Percentiles rank a stretch among this genome's conserved stretches.
phyloP scores from a whole-genome alignment of 2,888 invertebrate species.

The Portevinia maculata region DNA sequence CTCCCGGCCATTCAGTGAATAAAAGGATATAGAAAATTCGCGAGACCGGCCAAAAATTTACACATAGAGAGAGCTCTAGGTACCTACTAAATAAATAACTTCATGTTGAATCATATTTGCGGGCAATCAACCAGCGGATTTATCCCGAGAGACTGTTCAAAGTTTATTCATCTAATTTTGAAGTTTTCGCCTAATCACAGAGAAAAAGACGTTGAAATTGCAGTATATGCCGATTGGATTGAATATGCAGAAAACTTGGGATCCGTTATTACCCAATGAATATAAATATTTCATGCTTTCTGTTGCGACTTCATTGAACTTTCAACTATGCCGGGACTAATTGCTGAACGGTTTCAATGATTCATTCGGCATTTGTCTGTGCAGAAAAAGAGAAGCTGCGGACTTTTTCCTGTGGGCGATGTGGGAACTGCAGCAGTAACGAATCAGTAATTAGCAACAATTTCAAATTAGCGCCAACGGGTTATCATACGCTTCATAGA shows the following conservation, averaged over 20 bases:
- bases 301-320: slow-evolving; percentile 14
- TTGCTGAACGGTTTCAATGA: slow-evolving; percentile 42
- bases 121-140: slow-evolving; percentile 12
- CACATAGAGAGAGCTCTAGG: not conserved
- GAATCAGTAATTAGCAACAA: slow-evolving; percentile 41
- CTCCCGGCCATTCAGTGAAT: too few relatives aligned
- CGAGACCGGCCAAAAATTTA: not conserved
- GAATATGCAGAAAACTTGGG: not conserved
- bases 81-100: slow-evolving; percentile 24
- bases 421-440: slow-evolving; percentile 38
- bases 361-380: slow-evolving; percentile 25
- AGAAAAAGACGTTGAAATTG: not conserved
- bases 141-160: not conserved
- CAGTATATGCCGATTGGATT: not conserved
- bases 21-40: too few relatives aligned
- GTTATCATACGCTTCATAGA: slow-evolving; percentile 2
- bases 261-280: slow-evolving; percentile 19
- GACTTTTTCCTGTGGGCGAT: slow-evolving; percentile 17
- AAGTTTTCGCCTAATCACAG: slow-evolving; percentile 23
- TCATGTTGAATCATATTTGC: slow-evolving; percentile 29
- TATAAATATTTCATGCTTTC: not conserved
- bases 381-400: slow-evolving; percentile 1
- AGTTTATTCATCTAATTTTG: slow-evolving; percentile 49
- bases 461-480: slow-evolving; percentile 47
- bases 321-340: slow-evolving; percentile 25